Conservation (phyloP, 2,888 invertebrate genomes). For the Andrena marginata region DNA sequence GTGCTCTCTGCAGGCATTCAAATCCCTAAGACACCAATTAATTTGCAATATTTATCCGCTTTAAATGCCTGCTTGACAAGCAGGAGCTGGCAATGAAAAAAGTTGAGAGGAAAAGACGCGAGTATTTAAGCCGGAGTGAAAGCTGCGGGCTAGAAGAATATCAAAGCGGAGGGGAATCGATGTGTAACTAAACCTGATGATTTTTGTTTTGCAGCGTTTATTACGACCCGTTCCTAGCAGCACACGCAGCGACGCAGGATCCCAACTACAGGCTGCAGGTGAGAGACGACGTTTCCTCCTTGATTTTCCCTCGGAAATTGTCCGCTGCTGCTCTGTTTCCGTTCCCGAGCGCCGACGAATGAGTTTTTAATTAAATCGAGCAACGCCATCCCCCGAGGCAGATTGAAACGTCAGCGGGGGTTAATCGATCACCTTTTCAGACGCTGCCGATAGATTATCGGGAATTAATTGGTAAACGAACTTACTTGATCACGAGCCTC, state of each 20-base stretch:
- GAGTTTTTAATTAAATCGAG: conserved; percentile 71
- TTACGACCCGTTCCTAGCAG: conserved; percentile 98
- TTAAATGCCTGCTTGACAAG: no score
- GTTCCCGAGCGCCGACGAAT: conserved; percentile 54
- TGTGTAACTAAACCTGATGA: conserved; percentile 28
- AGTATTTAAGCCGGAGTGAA: background rate
- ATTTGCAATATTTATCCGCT: background rate
- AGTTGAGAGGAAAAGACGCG: background rate
- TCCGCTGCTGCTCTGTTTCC: conserved; percentile 62
- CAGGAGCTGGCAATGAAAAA: no score
- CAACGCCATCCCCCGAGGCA: conserved; percentile 34
- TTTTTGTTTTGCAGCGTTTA: conserved; percentile 91
- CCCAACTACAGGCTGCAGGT: conserved; percentile 97
- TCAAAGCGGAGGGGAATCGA: background rate
- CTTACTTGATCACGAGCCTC: conserved; percentile 29
- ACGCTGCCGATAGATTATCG: conserved; percentile 56
- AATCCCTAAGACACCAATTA: background rate
- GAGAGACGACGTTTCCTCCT: conserved; percentile 81
- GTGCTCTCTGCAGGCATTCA: background rate
- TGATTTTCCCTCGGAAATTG: conserved; percentile 53
- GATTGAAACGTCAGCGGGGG: conserved; percentile 47
- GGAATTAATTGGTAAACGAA: conserved; percentile 64
- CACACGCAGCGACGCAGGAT: conserved; percentile 92
- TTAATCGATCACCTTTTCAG: conserved; percentile 63
- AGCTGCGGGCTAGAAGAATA: background rate